These are phyloP conservation scores for Ctenomys sociabilis DNA, from an alignment of 2,113 vertebrate genomes.

Conservation along the genomic window DNA sequence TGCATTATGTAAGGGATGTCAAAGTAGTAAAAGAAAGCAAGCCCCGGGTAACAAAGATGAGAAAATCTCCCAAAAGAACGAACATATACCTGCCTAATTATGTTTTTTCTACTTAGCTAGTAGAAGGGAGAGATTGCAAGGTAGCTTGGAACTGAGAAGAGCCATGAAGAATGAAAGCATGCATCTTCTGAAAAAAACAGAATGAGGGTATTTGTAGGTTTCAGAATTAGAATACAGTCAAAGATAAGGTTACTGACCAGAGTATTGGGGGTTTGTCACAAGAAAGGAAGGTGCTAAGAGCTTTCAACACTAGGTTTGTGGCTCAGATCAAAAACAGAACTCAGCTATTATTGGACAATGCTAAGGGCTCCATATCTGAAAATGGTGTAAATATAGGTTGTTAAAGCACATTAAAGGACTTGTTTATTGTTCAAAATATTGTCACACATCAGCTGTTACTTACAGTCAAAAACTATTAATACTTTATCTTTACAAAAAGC, in stretches of 20 bases:
- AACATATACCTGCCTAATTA: background rate
- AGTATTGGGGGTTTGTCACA: background rate
- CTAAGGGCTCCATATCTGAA: background rate
- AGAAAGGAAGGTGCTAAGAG: background rate
- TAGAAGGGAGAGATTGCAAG: background rate
- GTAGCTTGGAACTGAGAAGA: background rate
- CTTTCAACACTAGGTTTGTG: background rate
- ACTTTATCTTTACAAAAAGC: conserved; percentile 47
- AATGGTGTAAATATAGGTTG: background rate
- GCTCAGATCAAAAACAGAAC: background rate
- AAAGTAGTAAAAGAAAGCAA: conserved; percentile 6
- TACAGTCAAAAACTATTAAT: conserved; percentile 22
- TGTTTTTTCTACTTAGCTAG: conserved; percentile 7
- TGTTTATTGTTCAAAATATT: conserved; percentile 5
- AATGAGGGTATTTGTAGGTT: background rate
- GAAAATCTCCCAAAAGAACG: background rate
- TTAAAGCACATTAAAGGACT: conserved; percentile 1
- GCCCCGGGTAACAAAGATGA: background rate
- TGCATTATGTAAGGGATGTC: background rate
- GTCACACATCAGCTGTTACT: conserved; percentile 2
- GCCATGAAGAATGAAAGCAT: background rate
- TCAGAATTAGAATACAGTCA: background rate
- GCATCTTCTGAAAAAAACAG: background rate
- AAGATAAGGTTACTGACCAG: background rate
- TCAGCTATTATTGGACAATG: background rate